These are phyloP conservation scores for Philhelius pedissequus DNA, from an alignment of 2,888 invertebrate genomes.

Conservation along the genomic window DNA sequence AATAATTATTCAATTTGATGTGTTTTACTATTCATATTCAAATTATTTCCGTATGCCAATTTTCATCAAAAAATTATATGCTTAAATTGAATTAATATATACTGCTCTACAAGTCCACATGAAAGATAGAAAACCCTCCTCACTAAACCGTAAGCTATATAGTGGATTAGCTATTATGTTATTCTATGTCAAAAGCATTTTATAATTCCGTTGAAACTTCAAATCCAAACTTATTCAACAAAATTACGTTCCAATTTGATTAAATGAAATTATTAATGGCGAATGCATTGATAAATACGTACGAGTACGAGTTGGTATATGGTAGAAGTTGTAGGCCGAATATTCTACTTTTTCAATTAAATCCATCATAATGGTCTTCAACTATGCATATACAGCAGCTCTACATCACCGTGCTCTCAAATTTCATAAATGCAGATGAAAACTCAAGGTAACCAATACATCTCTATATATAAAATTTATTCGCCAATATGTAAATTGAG, in stretches of 20 bases:
- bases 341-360: constrained; percentile 42
- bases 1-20: too few relatives aligned
- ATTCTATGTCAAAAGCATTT: constrained; percentile 44
- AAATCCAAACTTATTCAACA: constrained; percentile 30
- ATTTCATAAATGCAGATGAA: constrained; percentile 5
- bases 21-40: too few relatives aligned
- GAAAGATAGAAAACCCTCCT: neutral
- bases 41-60: too few relatives aligned
- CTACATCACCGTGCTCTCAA: neutral
- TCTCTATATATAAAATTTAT: neutral
- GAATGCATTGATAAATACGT: neutral
- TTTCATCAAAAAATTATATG: too few relatives aligned
- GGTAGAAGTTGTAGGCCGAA: neutral
- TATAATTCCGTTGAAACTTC: constrained; percentile 13
- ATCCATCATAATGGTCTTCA: constrained; percentile 42
- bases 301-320: neutral
- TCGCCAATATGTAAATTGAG: neutral
- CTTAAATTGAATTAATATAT: too few relatives aligned
- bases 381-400: constrained; percentile 9
- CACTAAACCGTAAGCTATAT: too few relatives aligned
- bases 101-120: neutral
- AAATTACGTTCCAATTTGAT: constrained; percentile 44
- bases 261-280: constrained; percentile 50
- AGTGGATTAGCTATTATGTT: neutral
- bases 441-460: neutral